Conservation (phyloP, 2,888 invertebrate genomes). For the Acanthosepion pharaonis region DNA sequence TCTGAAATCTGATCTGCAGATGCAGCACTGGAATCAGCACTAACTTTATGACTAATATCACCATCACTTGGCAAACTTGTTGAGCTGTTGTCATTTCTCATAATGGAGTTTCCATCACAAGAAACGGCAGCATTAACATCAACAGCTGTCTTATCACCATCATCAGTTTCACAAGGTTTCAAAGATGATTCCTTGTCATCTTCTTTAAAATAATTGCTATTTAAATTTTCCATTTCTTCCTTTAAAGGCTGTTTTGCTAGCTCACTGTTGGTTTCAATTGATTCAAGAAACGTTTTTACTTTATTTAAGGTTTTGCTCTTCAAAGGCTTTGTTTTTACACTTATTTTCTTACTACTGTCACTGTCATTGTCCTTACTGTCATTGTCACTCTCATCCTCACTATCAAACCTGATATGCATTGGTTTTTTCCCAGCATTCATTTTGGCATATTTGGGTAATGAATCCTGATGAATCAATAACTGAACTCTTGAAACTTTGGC, state of each 20-base stretch:
- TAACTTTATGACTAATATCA: neutral
- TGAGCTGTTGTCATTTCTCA: neutral
- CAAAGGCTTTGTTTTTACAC: neutral
- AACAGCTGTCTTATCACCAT: neutral
- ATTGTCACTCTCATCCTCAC: conserved; percentile 59
- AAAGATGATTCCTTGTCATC: neutral
- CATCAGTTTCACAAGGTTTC: neutral
- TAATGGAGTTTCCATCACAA: neutral
- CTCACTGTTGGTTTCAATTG: neutral
- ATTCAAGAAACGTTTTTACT: conserved; percentile 59
- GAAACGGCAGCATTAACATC: neutral
- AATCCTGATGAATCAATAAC: neutral
- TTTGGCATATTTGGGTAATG: neutral
- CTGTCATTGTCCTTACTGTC: neutral
- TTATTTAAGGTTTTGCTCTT: conserved; percentile 59
- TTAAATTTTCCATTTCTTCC: conserved; percentile 42
- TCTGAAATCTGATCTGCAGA: neutral
- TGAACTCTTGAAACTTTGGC: conserved; percentile 24
- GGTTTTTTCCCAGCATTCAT: conserved; percentile 52
- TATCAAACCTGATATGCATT: conserved; percentile 63
- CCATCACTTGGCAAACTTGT: conserved; percentile 25
- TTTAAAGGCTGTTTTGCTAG: neutral
- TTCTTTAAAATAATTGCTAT: neutral
- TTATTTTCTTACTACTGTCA: neutral
- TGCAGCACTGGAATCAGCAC: neutral